phyloP scores from a whole-genome alignment of 2,797 vertebrate species.

The Erpetoichthys calabaricus region DNA sequence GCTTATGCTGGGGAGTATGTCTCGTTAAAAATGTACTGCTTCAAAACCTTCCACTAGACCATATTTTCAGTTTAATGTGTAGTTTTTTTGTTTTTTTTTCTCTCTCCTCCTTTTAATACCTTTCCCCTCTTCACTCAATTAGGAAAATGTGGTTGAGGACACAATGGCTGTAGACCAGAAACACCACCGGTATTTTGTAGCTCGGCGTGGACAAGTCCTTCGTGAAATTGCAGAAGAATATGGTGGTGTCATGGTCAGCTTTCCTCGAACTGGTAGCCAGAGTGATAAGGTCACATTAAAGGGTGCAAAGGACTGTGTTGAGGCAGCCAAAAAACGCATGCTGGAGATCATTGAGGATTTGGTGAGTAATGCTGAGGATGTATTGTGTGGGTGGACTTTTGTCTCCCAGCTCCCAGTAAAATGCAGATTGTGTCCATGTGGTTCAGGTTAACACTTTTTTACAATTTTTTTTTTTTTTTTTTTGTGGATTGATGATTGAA shows the following conservation, averaged over 20 bases:
- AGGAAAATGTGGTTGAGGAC: constrained; percentile 93
- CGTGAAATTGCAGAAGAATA: constrained; percentile 91
- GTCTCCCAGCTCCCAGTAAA: too few species aligned
- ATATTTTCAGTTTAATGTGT: not conserved
- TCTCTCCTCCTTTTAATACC: not conserved
- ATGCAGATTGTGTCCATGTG: too few species aligned
- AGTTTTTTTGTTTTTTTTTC: not conserved
- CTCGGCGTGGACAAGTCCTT: constrained; percentile 83
- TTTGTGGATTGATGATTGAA: constrained; percentile 2
- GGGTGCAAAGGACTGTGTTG: constrained; percentile 94
- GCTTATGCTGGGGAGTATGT: too few species aligned
- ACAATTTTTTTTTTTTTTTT: too few species aligned
- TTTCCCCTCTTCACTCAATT: constrained; percentile 2
- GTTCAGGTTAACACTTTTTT: too few species aligned
- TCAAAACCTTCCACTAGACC: not conserved
- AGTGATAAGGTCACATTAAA: constrained; percentile 89
- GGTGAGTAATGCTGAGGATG: constrained; percentile 41
- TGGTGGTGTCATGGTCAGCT: constrained; percentile 92
- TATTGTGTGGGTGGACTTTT: too few species aligned
- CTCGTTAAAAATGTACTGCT: too few species aligned
- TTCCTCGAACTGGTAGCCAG: constrained; percentile 78
- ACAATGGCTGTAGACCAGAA: constrained; percentile 78
- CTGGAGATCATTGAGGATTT: constrained; percentile 88
- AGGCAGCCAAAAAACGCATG: constrained; percentile 92
- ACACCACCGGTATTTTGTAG: constrained; percentile 90